These are phyloP conservation scores for Asbolus verrucosus DNA, from an alignment of 1,140 invertebrate species.

Conservation along the genomic window DNA sequence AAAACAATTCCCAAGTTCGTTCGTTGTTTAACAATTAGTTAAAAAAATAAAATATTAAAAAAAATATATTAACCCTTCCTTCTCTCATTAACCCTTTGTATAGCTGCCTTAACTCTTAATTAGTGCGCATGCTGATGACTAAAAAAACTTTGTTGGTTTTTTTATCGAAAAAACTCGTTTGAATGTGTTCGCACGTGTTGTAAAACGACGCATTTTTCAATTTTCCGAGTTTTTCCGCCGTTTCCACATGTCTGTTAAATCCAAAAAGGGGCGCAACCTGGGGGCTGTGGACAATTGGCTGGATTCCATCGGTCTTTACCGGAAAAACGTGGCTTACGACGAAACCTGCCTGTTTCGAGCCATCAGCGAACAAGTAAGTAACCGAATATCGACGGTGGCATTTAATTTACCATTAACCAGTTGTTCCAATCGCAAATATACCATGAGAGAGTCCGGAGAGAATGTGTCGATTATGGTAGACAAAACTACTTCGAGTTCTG, in stretches of 20 bases:
- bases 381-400: too few species aligned
- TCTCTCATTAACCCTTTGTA: too few species aligned
- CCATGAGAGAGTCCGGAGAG: conserved; percentile 78
- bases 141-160: too few species aligned
- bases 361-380: conserved; percentile 82
- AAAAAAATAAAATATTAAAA: too few species aligned
- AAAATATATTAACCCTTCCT: too few species aligned
- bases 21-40: too few species aligned
- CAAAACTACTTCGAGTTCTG: conserved; percentile 69
- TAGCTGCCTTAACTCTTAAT: too few species aligned
- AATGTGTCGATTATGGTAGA: conserved; percentile 79
- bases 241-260: conserved; percentile 13
- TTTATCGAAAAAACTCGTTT: too few species aligned
- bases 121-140: conserved; percentile 17
- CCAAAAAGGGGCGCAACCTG: conserved; percentile 60
- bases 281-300: conserved; percentile 81
- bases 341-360: conserved; percentile 86
- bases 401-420: conserved; percentile 59
- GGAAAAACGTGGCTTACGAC: conserved; percentile 87
- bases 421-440: conserved; percentile 81
- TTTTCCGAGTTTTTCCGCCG: too few species aligned
- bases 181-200: too few species aligned
- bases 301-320: conserved; percentile 79
- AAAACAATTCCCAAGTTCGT: too few species aligned
- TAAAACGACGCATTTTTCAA: too few species aligned